These are phyloP conservation scores for Monodelphis domestica DNA, from an alignment of 2,797 vertebrate genomes.

Conservation along the genomic window DNA sequence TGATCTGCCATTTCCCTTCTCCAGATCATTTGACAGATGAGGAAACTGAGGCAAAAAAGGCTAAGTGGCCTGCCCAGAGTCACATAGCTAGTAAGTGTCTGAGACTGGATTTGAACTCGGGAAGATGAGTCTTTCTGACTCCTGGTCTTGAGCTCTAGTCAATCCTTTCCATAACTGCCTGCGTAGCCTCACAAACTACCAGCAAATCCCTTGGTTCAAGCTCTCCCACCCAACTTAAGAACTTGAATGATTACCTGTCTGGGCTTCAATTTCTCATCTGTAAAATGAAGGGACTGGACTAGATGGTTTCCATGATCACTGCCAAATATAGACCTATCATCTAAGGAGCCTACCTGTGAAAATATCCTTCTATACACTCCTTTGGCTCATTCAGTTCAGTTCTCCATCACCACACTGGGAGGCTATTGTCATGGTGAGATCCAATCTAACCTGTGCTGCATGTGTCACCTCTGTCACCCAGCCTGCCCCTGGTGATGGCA, in stretches of 20 bases:
- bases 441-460: neutral
- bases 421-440: neutral
- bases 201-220: neutral
- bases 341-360: neutral
- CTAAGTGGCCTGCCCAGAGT: no score
- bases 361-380: neutral
- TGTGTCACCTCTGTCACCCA: neutral
- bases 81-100: no score
- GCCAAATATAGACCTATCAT: neutral
- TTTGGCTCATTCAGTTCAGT: neutral
- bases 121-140: no score
- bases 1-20: no score
- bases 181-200: neutral
- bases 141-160: no score
- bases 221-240: neutral
- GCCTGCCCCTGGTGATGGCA: neutral
- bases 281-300: neutral
- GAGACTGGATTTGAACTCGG: no score
- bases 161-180: no score
- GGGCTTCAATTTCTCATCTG: neutral
- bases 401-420: neutral
- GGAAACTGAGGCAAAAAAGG: no score
- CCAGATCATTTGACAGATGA: no score
- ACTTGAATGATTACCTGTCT: slow-evolving; percentile 6
- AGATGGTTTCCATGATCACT: neutral